Evolutionary conservation across 2,888 invertebrate genomes (phyloP), one percentile per base, ranked within the genome.

Genomic region (Sminthurinus aureus): DNA sequence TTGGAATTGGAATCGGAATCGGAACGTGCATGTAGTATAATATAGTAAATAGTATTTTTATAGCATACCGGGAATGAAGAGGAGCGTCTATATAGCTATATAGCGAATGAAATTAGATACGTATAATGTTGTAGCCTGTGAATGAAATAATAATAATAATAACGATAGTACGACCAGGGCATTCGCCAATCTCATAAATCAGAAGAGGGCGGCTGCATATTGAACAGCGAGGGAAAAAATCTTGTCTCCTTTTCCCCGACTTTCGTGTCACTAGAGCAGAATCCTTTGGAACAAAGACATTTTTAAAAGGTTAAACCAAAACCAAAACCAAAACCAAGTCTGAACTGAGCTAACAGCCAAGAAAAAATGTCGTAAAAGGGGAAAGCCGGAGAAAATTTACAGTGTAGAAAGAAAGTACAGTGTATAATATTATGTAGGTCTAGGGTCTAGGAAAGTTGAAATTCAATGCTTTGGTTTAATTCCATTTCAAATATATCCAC

Each of bases 71-170:
- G n/a, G 67, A 20, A 69, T 0, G n/a, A n/a, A 20, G 24, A 13
- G 71, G 24, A 24, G 13, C 22, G 69, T 69, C 69, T 69, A 15
- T 6, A 66, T 15, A 66, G 66, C 6, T 15, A 15, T 15, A 66
- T 15, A 66, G n/a, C 66, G 6, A 84, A 85, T 85, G 84, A 85
- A 85, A 85, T 85, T 84, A 83, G 83, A 83, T 83, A 85, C 81
- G 84, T 85, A 83, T 84, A 85, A 84, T 84, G 83, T 84, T 84
- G 84, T 84, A 83, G 83, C 77, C 13, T 58, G 13, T 58, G 71
- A 71, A 67, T 73, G 83, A 85, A 85, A 85, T 85, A 84, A n/a
- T n/a, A n/a, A n/a, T n/a, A 6, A 38, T 38, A 38, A 85, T 85
- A 81, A 81, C 78, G 81, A 84, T n/a, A n/a, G n/a, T n/a, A n/a